phyloP scores from a whole-genome alignment of 2,888 invertebrate species.

The Parochlus steinenii region DNA sequence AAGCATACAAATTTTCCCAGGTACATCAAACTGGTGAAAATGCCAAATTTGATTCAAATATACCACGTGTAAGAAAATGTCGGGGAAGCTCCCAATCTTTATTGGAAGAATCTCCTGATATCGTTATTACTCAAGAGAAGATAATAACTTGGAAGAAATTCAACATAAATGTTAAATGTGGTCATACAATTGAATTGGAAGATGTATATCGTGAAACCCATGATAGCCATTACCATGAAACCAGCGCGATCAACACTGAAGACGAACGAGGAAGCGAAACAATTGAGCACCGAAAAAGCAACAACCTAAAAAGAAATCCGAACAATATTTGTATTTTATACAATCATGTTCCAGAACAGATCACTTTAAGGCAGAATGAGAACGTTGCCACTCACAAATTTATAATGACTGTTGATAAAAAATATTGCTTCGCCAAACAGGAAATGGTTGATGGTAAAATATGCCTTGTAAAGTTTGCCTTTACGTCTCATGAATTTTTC shows the following conservation, averaged over 20 bases:
- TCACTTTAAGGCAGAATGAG: constrained; percentile 19
- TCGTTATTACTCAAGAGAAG: too few relatives aligned
- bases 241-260: constrained; percentile 5
- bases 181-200: constrained; percentile 22
- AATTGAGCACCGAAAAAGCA: too few relatives aligned
- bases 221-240: not conserved
- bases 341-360: constrained; percentile 18
- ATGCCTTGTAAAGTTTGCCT: not conserved
- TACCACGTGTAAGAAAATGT: too few relatives aligned
- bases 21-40: too few relatives aligned
- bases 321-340: constrained; percentile 21
- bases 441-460: constrained; percentile 24
- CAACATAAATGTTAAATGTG: too few relatives aligned
- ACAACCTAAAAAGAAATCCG: constrained; percentile 20
- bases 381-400: constrained; percentile 29
- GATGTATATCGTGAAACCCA: constrained; percentile 14
- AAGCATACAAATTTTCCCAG: too few relatives aligned
- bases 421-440: constrained; percentile 30
- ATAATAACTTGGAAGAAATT: too few relatives aligned
- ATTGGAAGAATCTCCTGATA: too few relatives aligned
- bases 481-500: not conserved
- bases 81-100: too few relatives aligned
- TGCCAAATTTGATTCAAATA: too few relatives aligned
- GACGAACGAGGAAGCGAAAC: too few relatives aligned
- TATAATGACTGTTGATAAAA: constrained; percentile 36